Conservation (phyloP, 1,140 invertebrate genomes). For the Drosophila repletoides region DNA sequence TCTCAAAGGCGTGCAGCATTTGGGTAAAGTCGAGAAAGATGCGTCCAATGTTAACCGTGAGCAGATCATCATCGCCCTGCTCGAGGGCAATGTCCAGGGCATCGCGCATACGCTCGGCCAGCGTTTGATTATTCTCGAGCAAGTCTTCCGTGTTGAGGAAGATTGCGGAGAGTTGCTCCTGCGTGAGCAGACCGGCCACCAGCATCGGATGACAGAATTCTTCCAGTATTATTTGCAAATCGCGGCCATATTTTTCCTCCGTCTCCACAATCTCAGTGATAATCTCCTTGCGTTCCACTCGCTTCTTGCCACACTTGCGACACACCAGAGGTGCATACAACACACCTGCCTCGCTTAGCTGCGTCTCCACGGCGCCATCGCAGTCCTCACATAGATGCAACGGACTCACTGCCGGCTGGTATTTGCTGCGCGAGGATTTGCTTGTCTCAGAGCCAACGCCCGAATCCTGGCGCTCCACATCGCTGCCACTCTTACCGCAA, state of each 20-base stretch:
- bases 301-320: constrained; percentile 92
- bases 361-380: constrained; percentile 87
- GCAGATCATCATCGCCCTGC: constrained; percentile 90
- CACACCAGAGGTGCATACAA: constrained; percentile 92
- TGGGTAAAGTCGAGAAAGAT: constrained; percentile 95
- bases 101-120: constrained; percentile 93
- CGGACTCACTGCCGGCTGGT: constrained; percentile 84
- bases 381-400: constrained; percentile 90
- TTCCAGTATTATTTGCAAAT: constrained; percentile 94
- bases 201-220: constrained; percentile 97
- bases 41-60: constrained; percentile 94
- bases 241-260: constrained; percentile 96
- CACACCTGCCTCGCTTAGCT: constrained; percentile 87
- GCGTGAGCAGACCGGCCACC: constrained; percentile 91
- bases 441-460: constrained; percentile 96
- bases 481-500: constrained; percentile 81
- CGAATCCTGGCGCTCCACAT: constrained; percentile 95
- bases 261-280: constrained; percentile 98
- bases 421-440: constrained; percentile 90
- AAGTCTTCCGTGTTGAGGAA: constrained; percentile 97
- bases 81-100: constrained; percentile 93
- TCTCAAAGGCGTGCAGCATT: constrained; percentile 97
- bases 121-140: constrained; percentile 92
- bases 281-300: constrained; percentile 95
- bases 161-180: constrained; percentile 92